Conservation (phyloP, 2,888 invertebrate species). For the Alviniconcha strummeri region DNA sequence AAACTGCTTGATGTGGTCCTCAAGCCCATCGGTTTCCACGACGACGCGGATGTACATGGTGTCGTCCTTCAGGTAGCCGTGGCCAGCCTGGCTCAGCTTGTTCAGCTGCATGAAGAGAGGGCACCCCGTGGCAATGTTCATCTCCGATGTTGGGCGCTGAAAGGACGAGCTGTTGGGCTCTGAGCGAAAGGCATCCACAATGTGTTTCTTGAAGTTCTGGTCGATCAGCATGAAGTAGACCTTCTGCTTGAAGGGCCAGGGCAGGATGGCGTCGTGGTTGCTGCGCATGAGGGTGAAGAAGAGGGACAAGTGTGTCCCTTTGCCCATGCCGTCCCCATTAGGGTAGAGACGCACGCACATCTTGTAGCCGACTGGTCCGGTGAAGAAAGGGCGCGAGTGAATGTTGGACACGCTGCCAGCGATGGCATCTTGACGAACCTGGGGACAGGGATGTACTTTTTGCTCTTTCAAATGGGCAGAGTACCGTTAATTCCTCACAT, state of each 20-base stretch:
- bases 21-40: conserved; percentile 49
- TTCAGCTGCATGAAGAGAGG: conserved; percentile 66
- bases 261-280: conserved; percentile 64
- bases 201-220: conserved; percentile 64
- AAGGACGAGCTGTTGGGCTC: conserved; percentile 70
- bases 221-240: conserved; percentile 70
- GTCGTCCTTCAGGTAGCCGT: conserved; percentile 64
- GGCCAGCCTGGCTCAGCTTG: conserved; percentile 49
- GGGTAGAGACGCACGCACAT: conserved; percentile 69
- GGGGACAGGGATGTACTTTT: neutral
- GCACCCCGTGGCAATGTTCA: conserved; percentile 73
- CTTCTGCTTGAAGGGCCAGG: conserved; percentile 69
- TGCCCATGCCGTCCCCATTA: conserved; percentile 71
- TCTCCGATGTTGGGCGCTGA: conserved; percentile 66
- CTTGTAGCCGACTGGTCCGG: conserved; percentile 66
- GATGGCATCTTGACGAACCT: conserved; percentile 57
- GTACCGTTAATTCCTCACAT: too few species aligned
- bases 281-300: conserved; percentile 71
- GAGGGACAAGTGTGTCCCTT: conserved; percentile 65
- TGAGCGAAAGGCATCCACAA: conserved; percentile 70
- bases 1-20: conserved; percentile 34
- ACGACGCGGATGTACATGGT: conserved; percentile 63
- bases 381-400: conserved; percentile 69
- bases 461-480: too few species aligned
- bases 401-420: conserved; percentile 60